Percentiles rank a stretch among this genome's conserved stretches.
Evolutionary conservation across 2,888 invertebrate genomes (phyloP).

Genomic region (Agonum fuliginosum): DNA sequence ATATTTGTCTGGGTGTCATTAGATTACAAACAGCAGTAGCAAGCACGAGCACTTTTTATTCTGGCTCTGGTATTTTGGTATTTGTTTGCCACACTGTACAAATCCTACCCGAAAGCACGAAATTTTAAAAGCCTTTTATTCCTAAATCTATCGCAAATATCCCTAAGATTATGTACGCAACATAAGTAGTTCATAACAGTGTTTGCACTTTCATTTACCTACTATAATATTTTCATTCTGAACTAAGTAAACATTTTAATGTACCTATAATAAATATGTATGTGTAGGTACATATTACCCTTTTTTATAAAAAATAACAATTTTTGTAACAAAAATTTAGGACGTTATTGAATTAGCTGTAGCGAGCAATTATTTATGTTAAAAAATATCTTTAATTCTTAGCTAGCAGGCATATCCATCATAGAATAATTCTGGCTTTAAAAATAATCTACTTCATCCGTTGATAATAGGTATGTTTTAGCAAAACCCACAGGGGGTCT

Average conservation of each 20-base stretch:
- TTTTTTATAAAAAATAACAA: too few relatives aligned
- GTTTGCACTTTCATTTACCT: constrained; percentile 22
- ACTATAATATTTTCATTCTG: constrained; percentile 27
- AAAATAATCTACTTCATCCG: too few relatives aligned
- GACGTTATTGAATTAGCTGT: too few relatives aligned
- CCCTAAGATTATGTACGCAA: constrained; percentile 17
- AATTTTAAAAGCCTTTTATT: constrained; percentile 41
- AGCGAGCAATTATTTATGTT: too few relatives aligned
- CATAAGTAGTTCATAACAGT: constrained; percentile 23
- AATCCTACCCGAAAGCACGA: constrained; percentile 5
- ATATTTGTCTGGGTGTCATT: constrained; percentile 44
- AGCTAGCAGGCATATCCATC: too few relatives aligned
- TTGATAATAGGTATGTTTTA: too few relatives aligned
- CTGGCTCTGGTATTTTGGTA: neutral
- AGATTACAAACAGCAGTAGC: constrained; percentile 26
- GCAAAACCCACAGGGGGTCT: too few relatives aligned
- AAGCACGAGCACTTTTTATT: constrained; percentile 18
- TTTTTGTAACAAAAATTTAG: too few relatives aligned
- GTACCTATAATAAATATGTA: too few relatives aligned
- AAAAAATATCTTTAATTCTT: too few relatives aligned
- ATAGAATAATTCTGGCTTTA: too few relatives aligned
- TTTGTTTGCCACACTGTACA: constrained; percentile 20
- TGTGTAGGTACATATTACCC: too few relatives aligned
- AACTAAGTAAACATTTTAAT: constrained; percentile 4
- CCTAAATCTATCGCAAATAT: constrained; percentile 28